Base-by-base conservation (phyloP, 92 coral and sea anemone species). In the Pocillopora meandrina region DNA sequence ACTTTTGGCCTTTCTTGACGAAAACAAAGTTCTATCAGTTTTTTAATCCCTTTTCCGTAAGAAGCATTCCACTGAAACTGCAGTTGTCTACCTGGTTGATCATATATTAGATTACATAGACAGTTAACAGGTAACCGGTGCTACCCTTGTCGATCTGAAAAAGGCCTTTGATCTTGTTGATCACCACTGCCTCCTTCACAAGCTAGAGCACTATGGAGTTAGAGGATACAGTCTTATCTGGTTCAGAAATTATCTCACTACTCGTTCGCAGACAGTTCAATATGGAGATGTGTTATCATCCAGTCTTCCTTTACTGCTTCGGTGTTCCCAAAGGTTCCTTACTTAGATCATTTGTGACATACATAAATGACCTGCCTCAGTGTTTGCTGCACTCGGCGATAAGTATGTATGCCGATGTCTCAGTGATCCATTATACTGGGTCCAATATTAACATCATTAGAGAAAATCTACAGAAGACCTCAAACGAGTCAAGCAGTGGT, bases 61-160 rank as follows among this genome's bases (percentile, higher is more conserved):
- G 80, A 75, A 42, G 20, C 94, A 88, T 70, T 88, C 94, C 8
- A 88, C 92, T 55, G 84, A 91, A 81, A 89, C 87, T n/a, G 64
- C 92, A 3, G 80, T 74, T 80, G 90, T 85, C 8, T 33, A 70
- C 56, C 56, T 91, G 3, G 73, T 65, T 58, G 92, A 88, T 72
- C 67, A 67, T 20, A 91, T 91, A 5, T 71, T 82, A 65, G 87
- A 88, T 61, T 83, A 83, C 76, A 88, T 88, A 80, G 88, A 83
- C 81, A 83, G 59, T 23, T 80, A 88, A 35, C 65, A 65, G 77
- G 17, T 87, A 49, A 87, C 89, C 11, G 89, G 91, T 4, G 79
- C 94, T 26, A 82, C 74, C 14, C 78, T 91, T 59, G 71, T 87
- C 1, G 93, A 90, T 49, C 85, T 83, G 0, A 90, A 78, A 59